Evolutionary conservation across 2,113 vertebrate genomes (phyloP), one percentile per base, ranked within the genome.

Genomic region (Hippopotamus amphibius): DNA sequence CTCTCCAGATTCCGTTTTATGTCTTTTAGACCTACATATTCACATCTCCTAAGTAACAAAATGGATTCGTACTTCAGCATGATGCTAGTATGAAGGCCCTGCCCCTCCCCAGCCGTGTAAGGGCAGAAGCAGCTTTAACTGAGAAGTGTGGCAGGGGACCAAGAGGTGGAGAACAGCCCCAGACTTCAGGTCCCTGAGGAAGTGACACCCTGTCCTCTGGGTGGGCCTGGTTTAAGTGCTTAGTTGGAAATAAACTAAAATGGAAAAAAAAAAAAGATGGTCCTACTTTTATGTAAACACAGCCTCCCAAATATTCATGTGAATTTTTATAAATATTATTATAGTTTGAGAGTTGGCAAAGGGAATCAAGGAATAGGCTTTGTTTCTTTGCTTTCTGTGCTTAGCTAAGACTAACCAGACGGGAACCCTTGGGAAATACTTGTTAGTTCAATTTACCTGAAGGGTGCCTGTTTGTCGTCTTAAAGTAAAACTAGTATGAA

Each of bases 231-330:
- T 77, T 33, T 59, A 43, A 94, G 46, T 71, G 48, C 55, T 91
- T 94, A 95, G 92, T 55, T 95, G 69, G 82, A 95, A 96, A 97
- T 48, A 74, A 61, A 21, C 2, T 37, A 69, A 83, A 89, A 86
- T 15, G 37, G 37, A 71, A 46, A 92, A 82, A 72, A 48, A 3
- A 7, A 17, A 37, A 33, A 65, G 37, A 37, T 37, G 37, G 37
- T 37, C 19, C 16, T 50, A 12, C 48, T 33, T 77, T 77, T 33
- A 19, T 53, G 11, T 37, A 82, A 80, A 50, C 11, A 30, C 28
- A 63, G 22, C 30, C 53, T 61, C 41, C 7, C 3, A 26, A 14
- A 5, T 43, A 30, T 26, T 86, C 19, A 0, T 24, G 43, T 37
- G 12, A 1, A 0, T 22, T 80, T 77, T 46, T n/a, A 41, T n/a